Conservation (phyloP, 2,797 vertebrate species). For the Stomatorhinus walkeri region DNA sequence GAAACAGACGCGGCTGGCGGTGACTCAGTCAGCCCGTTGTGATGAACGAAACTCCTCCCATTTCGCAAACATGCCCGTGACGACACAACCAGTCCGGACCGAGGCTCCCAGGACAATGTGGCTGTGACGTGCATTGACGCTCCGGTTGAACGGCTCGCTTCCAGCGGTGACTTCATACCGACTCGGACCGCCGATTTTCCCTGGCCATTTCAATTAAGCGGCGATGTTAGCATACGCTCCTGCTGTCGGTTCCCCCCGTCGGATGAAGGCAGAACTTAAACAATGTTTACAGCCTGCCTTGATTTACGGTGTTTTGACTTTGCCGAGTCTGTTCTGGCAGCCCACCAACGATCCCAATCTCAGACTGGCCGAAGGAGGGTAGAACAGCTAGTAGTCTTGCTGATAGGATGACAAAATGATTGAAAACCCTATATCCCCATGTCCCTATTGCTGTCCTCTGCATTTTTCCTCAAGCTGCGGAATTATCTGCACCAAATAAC, state of each 20-base stretch:
- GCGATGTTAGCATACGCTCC: neutral
- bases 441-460: neutral
- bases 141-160: neutral
- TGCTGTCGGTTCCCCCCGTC: neutral
- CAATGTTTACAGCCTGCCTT: neutral
- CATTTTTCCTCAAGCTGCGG: neutral
- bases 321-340: neutral
- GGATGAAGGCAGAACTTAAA: neutral
- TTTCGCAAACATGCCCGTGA: neutral
- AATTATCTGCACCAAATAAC: neutral
- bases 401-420: neutral
- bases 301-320: slow-evolving; percentile 7
- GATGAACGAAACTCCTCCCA: neutral
- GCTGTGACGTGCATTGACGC: neutral
- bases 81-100: neutral
- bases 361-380: neutral
- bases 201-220: neutral
- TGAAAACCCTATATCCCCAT: neutral
- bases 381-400: neutral
- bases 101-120: neutral
- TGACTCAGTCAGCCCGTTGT: neutral
- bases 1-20: neutral
- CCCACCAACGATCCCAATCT: neutral
- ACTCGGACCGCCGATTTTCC: neutral
- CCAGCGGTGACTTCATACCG: neutral